Evolutionary conservation across 2,888 invertebrate genomes (phyloP).

Genomic region (Eupithecia exiguata): DNA sequence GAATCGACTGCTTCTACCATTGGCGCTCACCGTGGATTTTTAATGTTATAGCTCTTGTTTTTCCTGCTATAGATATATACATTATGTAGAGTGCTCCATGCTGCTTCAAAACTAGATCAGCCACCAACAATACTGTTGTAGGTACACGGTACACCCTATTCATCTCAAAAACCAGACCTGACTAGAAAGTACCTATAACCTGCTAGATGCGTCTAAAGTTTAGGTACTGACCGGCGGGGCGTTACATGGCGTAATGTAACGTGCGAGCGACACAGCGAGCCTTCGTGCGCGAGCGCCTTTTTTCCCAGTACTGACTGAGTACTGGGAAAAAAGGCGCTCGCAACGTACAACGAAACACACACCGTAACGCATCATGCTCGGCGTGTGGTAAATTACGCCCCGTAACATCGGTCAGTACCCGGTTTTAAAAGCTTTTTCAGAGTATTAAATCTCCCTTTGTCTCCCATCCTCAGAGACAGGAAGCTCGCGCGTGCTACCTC

Average conservation of each 20-base stretch:
- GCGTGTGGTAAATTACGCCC: too few species aligned
- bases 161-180: background rate
- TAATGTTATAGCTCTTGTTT: too few species aligned
- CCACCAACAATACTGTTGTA: background rate
- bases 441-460: background rate
- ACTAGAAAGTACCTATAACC: background rate
- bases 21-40: background rate
- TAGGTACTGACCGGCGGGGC: too few species aligned
- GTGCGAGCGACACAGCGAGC: too few species aligned
- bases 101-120: background rate
- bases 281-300: too few species aligned
- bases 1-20: background rate
- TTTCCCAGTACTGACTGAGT: too few species aligned
- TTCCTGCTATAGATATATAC: background rate
- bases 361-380: too few species aligned
- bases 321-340: too few species aligned
- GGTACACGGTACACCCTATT: background rate
- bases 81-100: background rate
- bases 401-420: too few species aligned
- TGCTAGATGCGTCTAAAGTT: background rate
- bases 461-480: conserved; percentile 52
- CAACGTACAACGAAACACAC: too few species aligned
- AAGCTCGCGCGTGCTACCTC: conserved; percentile 71
- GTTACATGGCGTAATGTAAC: too few species aligned
- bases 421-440: background rate